Base-by-base conservation (phyloP, 2,113 vertebrate species). In the Chaetodon trifascialis region DNA sequence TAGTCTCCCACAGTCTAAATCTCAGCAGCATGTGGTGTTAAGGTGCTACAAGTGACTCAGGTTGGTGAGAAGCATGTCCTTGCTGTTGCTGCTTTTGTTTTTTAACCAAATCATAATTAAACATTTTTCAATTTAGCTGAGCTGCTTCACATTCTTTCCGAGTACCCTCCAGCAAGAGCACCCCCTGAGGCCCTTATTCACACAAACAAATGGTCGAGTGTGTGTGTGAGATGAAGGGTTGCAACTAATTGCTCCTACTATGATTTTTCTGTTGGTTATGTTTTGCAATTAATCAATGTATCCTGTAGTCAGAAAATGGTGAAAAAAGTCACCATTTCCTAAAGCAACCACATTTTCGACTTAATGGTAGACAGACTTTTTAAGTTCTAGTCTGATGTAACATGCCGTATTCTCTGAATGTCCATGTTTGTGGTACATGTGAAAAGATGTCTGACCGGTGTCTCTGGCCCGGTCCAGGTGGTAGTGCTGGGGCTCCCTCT, bases 401-500 rank as follows among this genome's bases (percentile, higher is more conserved):
- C 40, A 9, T 30, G 19, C 30, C 36, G 54, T 46, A 58, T 19
- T 36, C 19, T n/a, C 34, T 4, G 23, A 59, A 44, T 30, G 19
- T 54, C 4, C 52, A 3, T 40, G n/a, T 23, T 73, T 49, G 47
- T 70, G 23, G 3, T 72, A 10, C 5, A 34, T 9, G 54, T 60
- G 59, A 66, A 47, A 59, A 68, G 2, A 14, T 49, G 17, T 82
- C 87, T 91, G 79, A 96, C 96, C 96, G 88, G 87, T 64, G 70
- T 93, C 94, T 69, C 96, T 95, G 83, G 94, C 88, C 30, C 93
- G 91, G 91, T 88, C 95, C 94, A 82, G 96, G 90, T 92, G 93
- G 83, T 97, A 96, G 68, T 94, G 95, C 62, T 94, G 96, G 0
- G 88, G 89, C 85, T 98, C 96, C 0, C 94, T 95, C 69, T 93